Evolutionary conservation across 1,140 invertebrate species (phyloP), one percentile per base, ranked within the genome.

Genomic region (Macrocentrus cingulum): DNA sequence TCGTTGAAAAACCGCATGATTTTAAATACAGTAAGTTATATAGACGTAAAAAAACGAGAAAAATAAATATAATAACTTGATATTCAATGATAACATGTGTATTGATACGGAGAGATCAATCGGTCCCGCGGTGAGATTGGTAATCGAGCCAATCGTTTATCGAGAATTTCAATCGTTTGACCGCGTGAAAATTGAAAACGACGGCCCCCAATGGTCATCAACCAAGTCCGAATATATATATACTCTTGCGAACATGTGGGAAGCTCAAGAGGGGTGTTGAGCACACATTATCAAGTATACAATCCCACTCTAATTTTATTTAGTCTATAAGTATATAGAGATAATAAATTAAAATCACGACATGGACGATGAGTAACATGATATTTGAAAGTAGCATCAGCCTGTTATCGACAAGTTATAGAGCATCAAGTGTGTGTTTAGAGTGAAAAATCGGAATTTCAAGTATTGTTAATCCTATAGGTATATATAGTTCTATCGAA

Each of bases 71-170:
- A n/a, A n/a, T n/a, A n/a, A n/a, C n/a, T n/a, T n/a, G n/a, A n/a
- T n/a, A n/a, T n/a, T n/a, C n/a, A n/a, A n/a, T n/a, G n/a, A 29
- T 29, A 29, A 29, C 9, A 29, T 29, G 25, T 23, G n/a, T n/a
- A n/a, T n/a, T n/a, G 44, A 46, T 39, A 15, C 15, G 15, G 13
- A n/a, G 36, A 13, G n/a, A 25, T 49, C 20, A 49, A 49, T 49
- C 18, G 46, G 46, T 32, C 22, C 13, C 22, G 22, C 7, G 22
- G 29, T 25, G 46, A 49, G 29, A 22, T 16, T 32, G 20, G 46
- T 23, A 32, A 49, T 49, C 46, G 46, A 49, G 46, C 46, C 46
- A 49, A 49, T 49, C 46, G 23, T 32, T 49, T 49, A 49, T 49
- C 46, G 46, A 49, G 22, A 49, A 49, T 49, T 49, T 49, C 46